A percentile compares a stretch with the other conserved stretches of the same genome.
Conservation (phyloP, 2,888 invertebrate species). For the Camptogramma bilineatum region DNA sequence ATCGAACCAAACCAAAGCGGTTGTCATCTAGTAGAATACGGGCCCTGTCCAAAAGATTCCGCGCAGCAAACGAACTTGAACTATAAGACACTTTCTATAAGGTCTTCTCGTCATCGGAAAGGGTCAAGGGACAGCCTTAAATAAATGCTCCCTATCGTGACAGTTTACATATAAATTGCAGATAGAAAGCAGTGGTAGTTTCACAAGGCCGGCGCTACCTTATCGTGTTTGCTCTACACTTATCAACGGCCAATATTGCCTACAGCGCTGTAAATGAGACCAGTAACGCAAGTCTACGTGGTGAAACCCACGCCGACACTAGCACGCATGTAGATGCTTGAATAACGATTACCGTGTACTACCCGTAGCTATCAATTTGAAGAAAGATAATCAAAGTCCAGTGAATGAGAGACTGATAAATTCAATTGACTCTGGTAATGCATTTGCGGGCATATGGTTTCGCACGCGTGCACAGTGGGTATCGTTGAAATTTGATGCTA, state of each 20-base stretch:
- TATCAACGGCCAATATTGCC: constrained; percentile 55
- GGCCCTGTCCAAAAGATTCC: too few species aligned
- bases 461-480: not conserved
- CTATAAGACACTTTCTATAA: not conserved
- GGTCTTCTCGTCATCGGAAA: not conserved
- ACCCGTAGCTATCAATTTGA: not conserved
- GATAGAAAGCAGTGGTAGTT: constrained; percentile 32
- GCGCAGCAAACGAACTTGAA: not conserved
- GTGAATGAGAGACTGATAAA: not conserved
- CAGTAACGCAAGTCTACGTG: constrained; percentile 26
- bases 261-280: constrained; percentile 31
- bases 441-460: constrained; percentile 1
- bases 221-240: constrained; percentile 64
- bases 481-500: not conserved
- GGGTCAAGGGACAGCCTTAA: constrained; percentile 22
- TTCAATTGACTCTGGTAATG: not conserved
- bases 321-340: constrained; percentile 10
- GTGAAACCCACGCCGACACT: not conserved
- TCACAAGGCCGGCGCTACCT: constrained; percentile 47
- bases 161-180: constrained; percentile 29
- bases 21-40: too few species aligned
- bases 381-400: not conserved
- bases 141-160: constrained; percentile 28
- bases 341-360: not conserved
- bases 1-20: too few species aligned